Percentiles rank a stretch among this genome's conserved stretches.
These are phyloP conservation scores for Myrmecobius fasciatus DNA, from an alignment of 2,113 vertebrate species.

Conservation along the genomic window DNA sequence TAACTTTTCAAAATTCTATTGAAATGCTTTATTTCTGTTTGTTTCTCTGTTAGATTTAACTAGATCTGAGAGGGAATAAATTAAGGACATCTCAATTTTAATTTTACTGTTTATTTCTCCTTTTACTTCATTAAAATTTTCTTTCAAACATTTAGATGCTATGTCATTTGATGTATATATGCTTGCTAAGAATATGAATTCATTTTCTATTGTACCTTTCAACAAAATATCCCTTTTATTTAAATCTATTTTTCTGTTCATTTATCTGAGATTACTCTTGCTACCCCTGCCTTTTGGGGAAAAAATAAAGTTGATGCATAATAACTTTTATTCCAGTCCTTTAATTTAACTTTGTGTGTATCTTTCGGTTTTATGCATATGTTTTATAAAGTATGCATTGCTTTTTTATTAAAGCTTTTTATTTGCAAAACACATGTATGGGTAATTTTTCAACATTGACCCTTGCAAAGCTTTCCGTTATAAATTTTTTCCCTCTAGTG, in stretches of 20 bases:
- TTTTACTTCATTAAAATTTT: not conserved
- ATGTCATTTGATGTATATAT: not conserved
- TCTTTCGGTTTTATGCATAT: not conserved
- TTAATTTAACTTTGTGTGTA: not conserved
- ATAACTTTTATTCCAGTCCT: not conserved
- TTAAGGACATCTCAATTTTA: not conserved
- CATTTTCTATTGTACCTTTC: not conserved
- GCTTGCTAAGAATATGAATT: not conserved
- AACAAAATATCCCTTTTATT: not conserved
- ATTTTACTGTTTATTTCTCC: not conserved
- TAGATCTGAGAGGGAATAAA: not conserved
- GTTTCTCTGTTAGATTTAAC: not conserved
- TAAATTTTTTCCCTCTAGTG: no score
- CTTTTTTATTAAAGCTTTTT: no score
- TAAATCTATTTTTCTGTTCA: not conserved
- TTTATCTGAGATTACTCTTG: not conserved
- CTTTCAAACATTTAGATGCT: not conserved
- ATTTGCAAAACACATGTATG: no score
- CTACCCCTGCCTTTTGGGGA: not conserved
- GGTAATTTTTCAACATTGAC: no score
- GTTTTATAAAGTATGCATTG: not conserved
- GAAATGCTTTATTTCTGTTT: not conserved
- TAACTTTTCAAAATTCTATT: not conserved
- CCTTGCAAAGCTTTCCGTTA: no score
- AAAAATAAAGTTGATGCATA: not conserved